Base-by-base conservation (phyloP, 2,888 invertebrate species). In the Rhagophthalmus giganteus region DNA sequence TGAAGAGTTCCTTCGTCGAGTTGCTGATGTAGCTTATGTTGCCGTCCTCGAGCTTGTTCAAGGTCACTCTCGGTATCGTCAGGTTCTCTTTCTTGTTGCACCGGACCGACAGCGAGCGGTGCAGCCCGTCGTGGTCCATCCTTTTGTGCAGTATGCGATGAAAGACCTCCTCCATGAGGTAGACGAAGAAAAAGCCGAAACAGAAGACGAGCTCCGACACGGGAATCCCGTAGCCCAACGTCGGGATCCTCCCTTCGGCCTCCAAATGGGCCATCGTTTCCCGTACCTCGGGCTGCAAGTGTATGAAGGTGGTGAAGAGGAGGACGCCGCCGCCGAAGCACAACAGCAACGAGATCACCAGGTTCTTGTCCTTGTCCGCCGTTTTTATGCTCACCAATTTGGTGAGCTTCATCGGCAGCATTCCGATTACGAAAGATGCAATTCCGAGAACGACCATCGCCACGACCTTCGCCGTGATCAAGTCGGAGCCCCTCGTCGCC, bases 241-340 rank as follows among this genome's bases (percentile, higher is more conserved):
- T 66, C 1, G 78, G 77, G 8, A 82, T 67, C 28, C 73, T 71
- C 1, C 76, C 74, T 13, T 73, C 68, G 1, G 67, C 59, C 52
- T 79, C 75, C 31, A 82, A 73, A 4, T 64, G 60, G 20, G 76
- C 75, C 54, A 83, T 80, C 54, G 78, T 77, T 55, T 79, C 78
- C n/a, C 83, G 73, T 9, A 84, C 82, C 72, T 85, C 84, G 10
- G 85, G 85, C 34, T 84, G 81, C 25, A 85, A 72, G 61, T 85
- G 85, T 2, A 84, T 69, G 65, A 85, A 83, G 6, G 82, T 81
- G 10, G 85, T 85, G 66, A 81, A 83, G 8, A 85, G 73, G 13
- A 85, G 72, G 4, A 85, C 84, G 9, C 85, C 85, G 13, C 84
- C 84, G 9, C 84, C 84, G 66, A 84, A 83, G 64, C 83, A 83